These are phyloP conservation scores for Leptobrachium leishanense DNA, from an alignment of 2,113 vertebrate species.

Conservation along the genomic window DNA sequence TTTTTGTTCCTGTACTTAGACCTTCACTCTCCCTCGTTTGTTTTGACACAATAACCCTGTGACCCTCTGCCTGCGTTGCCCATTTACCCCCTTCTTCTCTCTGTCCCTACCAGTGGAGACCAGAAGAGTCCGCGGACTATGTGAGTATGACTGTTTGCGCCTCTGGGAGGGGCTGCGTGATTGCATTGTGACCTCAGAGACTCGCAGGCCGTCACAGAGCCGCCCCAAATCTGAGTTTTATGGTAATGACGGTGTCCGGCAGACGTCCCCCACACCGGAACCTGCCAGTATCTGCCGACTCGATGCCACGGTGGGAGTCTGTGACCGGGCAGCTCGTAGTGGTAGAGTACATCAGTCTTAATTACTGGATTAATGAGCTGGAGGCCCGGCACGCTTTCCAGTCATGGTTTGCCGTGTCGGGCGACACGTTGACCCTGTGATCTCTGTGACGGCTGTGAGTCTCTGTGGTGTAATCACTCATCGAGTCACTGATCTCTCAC, in stretches of 20 bases:
- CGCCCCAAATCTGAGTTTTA: not conserved
- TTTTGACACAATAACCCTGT: conserved; percentile 48
- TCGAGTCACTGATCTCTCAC: conserved; percentile 19
- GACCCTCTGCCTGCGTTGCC: conserved; percentile 25
- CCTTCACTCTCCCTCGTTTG: not conserved
- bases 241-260: too few relatives aligned
- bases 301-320: too few relatives aligned
- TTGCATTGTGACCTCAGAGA: conserved; percentile 57
- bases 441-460: conserved; percentile 62
- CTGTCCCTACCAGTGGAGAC: conserved; percentile 86
- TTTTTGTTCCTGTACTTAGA: not conserved
- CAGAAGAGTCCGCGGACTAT: conserved; percentile 93
- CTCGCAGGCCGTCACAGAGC: conserved; percentile 64
- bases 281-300: too few relatives aligned
- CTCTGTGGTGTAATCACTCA: conserved; percentile 58
- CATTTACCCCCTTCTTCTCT: conserved; percentile 60
- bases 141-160: conserved; percentile 90
- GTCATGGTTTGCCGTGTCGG: too few relatives aligned
- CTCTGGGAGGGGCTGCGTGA: conserved; percentile 64
- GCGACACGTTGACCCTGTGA: conserved; percentile 5
- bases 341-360: too few relatives aligned
- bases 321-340: too few relatives aligned
- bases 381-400: too few relatives aligned
- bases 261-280: too few relatives aligned
- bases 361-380: too few relatives aligned